These are phyloP conservation scores for Wasmannia auropunctata DNA, from an alignment of 1,140 invertebrate species.

Conservation along the genomic window DNA sequence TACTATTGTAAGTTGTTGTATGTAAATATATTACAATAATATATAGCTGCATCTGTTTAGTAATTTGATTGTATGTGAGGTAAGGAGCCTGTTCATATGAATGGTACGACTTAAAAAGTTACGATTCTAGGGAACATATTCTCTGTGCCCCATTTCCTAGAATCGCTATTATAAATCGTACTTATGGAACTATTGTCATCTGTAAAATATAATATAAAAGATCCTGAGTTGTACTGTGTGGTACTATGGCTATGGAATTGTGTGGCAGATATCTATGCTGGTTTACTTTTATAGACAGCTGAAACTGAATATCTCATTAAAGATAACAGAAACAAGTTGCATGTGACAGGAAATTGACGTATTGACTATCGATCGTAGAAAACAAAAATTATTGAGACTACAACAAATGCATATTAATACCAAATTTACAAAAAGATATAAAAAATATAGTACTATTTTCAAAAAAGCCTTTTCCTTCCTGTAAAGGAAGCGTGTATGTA, in stretches of 20 bases:
- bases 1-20: conserved; percentile 83
- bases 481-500: conserved; percentile 5
- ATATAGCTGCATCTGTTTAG: conserved; percentile 85
- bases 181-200: conserved; percentile 86
- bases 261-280: conserved; percentile 73
- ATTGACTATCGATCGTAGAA: neutral
- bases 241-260: conserved; percentile 86
- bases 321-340: neutral
- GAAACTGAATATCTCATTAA: neutral
- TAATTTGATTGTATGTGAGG: conserved; percentile 85
- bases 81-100: conserved; percentile 84
- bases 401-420: neutral
- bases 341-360: too few species aligned
- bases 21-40: conserved; percentile 85
- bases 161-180: conserved; percentile 72
- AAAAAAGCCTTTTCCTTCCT: neutral
- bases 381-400: neutral
- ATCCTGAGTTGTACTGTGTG: conserved; percentile 86
- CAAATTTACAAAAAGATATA: neutral
- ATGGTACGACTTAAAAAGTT: conserved; percentile 73
- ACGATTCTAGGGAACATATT: conserved; percentile 26
- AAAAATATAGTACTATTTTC: neutral
- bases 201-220: conserved; percentile 86
- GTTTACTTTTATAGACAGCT: conserved; percentile 57
- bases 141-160: neutral